phyloP scores from a whole-genome alignment of 2,113 vertebrate genomes.

The Brachypteracias leptosomus region DNA sequence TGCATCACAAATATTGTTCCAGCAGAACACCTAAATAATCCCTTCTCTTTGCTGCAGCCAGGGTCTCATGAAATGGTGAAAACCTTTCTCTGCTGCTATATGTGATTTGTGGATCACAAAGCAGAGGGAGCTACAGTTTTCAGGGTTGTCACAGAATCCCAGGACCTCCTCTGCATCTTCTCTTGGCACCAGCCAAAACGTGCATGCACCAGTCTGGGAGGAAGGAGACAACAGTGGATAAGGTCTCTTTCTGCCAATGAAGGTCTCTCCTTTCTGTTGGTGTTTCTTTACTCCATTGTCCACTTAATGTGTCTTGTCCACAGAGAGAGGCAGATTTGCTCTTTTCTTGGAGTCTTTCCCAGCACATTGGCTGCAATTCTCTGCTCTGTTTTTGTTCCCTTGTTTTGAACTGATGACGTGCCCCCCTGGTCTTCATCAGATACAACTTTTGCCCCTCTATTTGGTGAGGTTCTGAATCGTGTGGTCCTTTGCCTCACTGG shows the following conservation, averaged over 20 bases:
- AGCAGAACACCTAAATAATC: not conserved
- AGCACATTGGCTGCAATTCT: not conserved
- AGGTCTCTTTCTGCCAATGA: not conserved
- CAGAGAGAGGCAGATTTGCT: not conserved
- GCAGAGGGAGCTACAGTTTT: not conserved
- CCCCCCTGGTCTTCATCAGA: not conserved
- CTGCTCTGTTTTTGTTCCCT: not conserved
- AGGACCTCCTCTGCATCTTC: not conserved
- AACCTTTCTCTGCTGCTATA: not conserved
- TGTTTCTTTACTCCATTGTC: not conserved
- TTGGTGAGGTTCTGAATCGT: not conserved
- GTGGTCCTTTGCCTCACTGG: not conserved
- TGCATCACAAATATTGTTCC: not conserved
- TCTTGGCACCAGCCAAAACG: not conserved
- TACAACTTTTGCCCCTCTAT: not conserved
- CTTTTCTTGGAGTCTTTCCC: not conserved
- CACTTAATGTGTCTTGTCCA: not conserved
- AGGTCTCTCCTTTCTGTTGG: not conserved
- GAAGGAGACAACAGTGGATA: not conserved
- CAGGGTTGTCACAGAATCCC: not conserved
- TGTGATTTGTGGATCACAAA: not conserved
- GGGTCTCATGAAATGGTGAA: not conserved
- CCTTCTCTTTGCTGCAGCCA: not conserved
- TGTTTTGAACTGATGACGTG: not conserved
- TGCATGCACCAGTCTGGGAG: not conserved